Evolutionary conservation across 2,888 invertebrate genomes (phyloP).

Genomic region (Keiferia lycopersicella): DNA sequence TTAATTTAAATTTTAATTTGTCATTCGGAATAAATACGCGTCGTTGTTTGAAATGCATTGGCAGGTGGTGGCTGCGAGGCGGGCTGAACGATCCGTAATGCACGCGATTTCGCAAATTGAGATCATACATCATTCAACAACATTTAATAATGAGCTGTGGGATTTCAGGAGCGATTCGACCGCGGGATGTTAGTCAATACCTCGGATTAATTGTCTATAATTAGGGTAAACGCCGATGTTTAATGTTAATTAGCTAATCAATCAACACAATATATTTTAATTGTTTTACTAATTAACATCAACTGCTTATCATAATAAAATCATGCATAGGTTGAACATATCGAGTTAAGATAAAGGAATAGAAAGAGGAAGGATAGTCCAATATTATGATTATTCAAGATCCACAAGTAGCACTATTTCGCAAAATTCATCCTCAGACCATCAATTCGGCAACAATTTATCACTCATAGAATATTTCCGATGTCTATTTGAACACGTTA

Average conservation of each 20-base stretch:
- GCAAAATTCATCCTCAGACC: slow-evolving; percentile 43
- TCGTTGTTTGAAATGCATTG: slow-evolving; percentile 55
- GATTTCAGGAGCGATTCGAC: slow-evolving; percentile 20
- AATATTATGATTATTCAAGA: slow-evolving; percentile 3
- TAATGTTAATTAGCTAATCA: slow-evolving; percentile 14
- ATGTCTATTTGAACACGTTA: slow-evolving; percentile 60
- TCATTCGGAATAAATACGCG: slow-evolving; percentile 51
- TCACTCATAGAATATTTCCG: slow-evolving; percentile 72
- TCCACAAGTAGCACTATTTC: slow-evolving; percentile 41
- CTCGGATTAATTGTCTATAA: slow-evolving; percentile 14
- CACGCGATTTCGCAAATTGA: slow-evolving; percentile 62
- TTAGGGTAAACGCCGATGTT: slow-evolving; percentile 1
- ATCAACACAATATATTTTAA: slow-evolving; percentile 39
- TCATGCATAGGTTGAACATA: neutral
- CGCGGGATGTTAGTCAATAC: slow-evolving; percentile 12
- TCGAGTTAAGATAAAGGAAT: neutral
- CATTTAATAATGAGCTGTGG: slow-evolving; percentile 29
- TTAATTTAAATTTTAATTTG: slow-evolving; percentile 49
- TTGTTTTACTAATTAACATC: slow-evolving; percentile 36
- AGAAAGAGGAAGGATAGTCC: too few relatives aligned
- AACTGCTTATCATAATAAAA: neutral
- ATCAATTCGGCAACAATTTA: slow-evolving; percentile 58
- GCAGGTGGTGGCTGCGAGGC: slow-evolving; percentile 42
- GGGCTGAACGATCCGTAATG: slow-evolving; percentile 55
- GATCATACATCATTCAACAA: slow-evolving; percentile 62